Conservation (phyloP, 2,888 invertebrate genomes). For the Nomada lathburiana region DNA sequence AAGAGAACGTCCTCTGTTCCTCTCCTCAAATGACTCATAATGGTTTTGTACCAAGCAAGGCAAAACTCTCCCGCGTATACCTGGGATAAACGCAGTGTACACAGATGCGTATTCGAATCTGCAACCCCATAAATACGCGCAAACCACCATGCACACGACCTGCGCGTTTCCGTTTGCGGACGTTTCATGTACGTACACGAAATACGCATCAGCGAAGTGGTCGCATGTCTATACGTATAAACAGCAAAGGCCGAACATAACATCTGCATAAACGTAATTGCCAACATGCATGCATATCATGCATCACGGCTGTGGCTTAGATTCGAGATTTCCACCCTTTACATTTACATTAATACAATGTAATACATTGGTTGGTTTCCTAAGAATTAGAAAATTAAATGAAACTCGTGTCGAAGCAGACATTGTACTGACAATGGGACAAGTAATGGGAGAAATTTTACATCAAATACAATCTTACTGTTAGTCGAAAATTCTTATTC, state of each 20-base stretch:
- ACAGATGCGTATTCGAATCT: conserved; percentile 20
- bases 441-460: too few species aligned
- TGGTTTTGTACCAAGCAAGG: not conserved
- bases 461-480: too few species aligned
- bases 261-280: conserved; percentile 57
- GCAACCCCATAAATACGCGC: conserved; percentile 58
- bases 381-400: too few species aligned
- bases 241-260: conserved; percentile 39
- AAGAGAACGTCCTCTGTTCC: not conserved
- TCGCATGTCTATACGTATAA: conserved; percentile 36
- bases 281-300: conserved; percentile 36
- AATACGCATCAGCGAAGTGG: conserved; percentile 51
- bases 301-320: conserved; percentile 16
- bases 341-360: conserved; percentile 32
- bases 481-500: too few species aligned
- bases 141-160: conserved; percentile 39
- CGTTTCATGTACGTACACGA: conserved; percentile 44
- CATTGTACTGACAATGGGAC: too few species aligned
- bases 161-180: conserved; percentile 51
- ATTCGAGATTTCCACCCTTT: conserved; percentile 22
- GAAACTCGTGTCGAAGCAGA: too few species aligned
- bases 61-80: too few species aligned
- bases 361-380: too few species aligned
- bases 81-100: conserved; percentile 13
- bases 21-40: not conserved